Percentiles rank a stretch among this genome's conserved stretches.
Evolutionary conservation across 1,140 invertebrate species (phyloP).

Genomic region (Zaprionus kolodkinae): DNA sequence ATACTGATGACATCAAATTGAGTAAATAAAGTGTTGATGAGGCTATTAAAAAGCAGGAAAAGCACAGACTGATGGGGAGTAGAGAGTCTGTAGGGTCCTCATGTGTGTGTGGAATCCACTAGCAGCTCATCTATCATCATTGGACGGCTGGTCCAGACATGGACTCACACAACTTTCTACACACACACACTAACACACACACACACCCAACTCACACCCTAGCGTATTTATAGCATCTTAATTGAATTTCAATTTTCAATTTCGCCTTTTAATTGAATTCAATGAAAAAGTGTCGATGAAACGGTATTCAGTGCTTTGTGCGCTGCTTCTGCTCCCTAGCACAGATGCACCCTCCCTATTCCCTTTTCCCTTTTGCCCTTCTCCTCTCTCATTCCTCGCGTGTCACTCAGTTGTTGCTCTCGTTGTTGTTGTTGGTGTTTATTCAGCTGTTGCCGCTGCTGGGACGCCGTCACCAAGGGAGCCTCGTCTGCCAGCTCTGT

Average conservation of each 20-base stretch:
- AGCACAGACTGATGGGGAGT: slow-evolving; percentile 10
- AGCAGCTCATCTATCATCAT: slow-evolving; percentile 70
- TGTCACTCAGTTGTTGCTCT: slow-evolving; percentile 12
- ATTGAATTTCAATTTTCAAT: slow-evolving; percentile 83
- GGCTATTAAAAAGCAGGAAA: slow-evolving; percentile 51
- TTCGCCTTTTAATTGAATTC: slow-evolving; percentile 81
- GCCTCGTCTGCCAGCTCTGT: slow-evolving; percentile 33
- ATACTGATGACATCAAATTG: slow-evolving; percentile 49
- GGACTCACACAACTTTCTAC: slow-evolving; percentile 3
- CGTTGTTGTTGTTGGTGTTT: slow-evolving; percentile 61
- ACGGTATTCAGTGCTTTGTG: slow-evolving; percentile 65
- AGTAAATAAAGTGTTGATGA: slow-evolving; percentile 59
- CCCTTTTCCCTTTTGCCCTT: neutral
- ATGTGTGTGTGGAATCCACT: slow-evolving; percentile 14
- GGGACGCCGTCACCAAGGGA: slow-evolving; percentile 23
- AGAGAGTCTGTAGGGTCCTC: slow-evolving; percentile 9
- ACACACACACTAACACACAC: slow-evolving; percentile 15
- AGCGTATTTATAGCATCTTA: slow-evolving; percentile 77
- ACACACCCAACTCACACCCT: slow-evolving; percentile 22
- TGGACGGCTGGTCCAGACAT: slow-evolving; percentile 45
- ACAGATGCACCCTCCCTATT: slow-evolving; percentile 4
- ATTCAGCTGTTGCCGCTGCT: slow-evolving; percentile 61
- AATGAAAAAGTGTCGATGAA: slow-evolving; percentile 82
- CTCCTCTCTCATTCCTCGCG: neutral
- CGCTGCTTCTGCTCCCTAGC: slow-evolving; percentile 2